A percentile compares a stretch with the other conserved stretches of the same genome.
Evolutionary conservation across 2,888 invertebrate genomes (phyloP).

Genomic region (Andrena chrysosceles): DNA sequence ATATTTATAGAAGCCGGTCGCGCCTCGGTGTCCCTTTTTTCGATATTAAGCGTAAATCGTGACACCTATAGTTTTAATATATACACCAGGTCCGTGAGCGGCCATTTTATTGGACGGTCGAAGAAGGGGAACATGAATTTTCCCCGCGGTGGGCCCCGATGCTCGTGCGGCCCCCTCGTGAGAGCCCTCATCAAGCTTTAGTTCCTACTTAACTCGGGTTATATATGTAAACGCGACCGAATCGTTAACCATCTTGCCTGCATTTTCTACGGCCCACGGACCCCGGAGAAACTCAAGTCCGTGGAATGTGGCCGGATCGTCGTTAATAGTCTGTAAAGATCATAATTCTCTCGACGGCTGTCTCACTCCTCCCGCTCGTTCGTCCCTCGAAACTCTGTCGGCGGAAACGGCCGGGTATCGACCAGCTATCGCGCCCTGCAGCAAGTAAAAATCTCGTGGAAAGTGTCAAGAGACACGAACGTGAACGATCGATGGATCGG

Average conservation of each 20-base stretch:
- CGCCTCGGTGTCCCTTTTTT: slow-evolving; percentile 2
- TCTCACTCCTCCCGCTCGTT: slow-evolving; percentile 36
- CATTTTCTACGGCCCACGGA: slow-evolving; percentile 62
- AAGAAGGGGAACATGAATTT: slow-evolving; percentile 68
- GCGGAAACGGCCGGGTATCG: slow-evolving; percentile 41
- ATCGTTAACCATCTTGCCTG: slow-evolving; percentile 72
- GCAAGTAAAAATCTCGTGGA: not conserved
- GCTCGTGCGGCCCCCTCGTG: slow-evolving; percentile 70
- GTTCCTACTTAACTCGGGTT: slow-evolving; percentile 75
- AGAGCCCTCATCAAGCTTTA: slow-evolving; percentile 75
- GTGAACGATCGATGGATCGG: not conserved
- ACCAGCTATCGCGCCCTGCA: slow-evolving; percentile 7
- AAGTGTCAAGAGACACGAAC: not conserved
- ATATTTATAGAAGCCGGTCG: slow-evolving; percentile 50
- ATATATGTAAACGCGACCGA: slow-evolving; percentile 74
- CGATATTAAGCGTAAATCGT: slow-evolving; percentile 66
- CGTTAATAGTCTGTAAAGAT: slow-evolving; percentile 71
- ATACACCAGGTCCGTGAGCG: slow-evolving; percentile 35
- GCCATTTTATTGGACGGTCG: slow-evolving; percentile 68
- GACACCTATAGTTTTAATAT: slow-evolving; percentile 68
- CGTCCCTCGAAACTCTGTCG: slow-evolving; percentile 41
- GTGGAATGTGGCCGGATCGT: slow-evolving; percentile 71
- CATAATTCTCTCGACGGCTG: slow-evolving; percentile 64
- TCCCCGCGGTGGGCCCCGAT: slow-evolving; percentile 39
- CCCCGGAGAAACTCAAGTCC: slow-evolving; percentile 64